Percentiles rank a stretch among this genome's conserved stretches.
Evolutionary conservation across 2,113 vertebrate species (phyloP).

Genomic region (Cichladusa arquata): DNA sequence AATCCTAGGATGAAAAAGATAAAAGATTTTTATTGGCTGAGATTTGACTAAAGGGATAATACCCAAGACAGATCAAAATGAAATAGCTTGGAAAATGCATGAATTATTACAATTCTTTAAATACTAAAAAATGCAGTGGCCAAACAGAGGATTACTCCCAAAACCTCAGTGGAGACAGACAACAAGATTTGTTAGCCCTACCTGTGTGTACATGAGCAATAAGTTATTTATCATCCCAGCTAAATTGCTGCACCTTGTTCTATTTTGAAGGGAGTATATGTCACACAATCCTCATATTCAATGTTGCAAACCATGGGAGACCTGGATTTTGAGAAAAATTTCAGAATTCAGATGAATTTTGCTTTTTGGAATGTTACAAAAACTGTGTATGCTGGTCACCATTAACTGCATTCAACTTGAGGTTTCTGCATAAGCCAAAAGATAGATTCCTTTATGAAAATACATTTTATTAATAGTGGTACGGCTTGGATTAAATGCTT

Average conservation of each 20-base stretch:
- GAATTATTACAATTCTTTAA: neutral
- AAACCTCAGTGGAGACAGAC: neutral
- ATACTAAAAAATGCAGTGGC: neutral
- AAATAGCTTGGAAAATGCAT: neutral
- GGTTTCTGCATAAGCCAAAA: neutral
- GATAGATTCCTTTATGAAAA: neutral
- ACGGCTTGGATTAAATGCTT: neutral
- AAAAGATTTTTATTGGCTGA: neutral
- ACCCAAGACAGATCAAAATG: neutral
- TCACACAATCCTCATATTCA: neutral
- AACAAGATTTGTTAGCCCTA: neutral
- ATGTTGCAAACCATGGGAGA: neutral
- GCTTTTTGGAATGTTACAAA: neutral
- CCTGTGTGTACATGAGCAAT: neutral
- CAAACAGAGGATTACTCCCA: neutral
- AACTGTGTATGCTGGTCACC: accelerated
- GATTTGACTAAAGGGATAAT: neutral
- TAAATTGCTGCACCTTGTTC: neutral
- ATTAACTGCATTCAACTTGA: accelerated
- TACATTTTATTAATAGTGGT: neutral
- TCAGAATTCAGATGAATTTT: neutral
- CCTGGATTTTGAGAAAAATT: neutral
- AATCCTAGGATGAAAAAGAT: neutral
- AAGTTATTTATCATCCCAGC: neutral
- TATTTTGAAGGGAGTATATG: neutral